Base-by-base conservation (phyloP, 2,888 invertebrate species). In the Drosophila niveifrons region DNA sequence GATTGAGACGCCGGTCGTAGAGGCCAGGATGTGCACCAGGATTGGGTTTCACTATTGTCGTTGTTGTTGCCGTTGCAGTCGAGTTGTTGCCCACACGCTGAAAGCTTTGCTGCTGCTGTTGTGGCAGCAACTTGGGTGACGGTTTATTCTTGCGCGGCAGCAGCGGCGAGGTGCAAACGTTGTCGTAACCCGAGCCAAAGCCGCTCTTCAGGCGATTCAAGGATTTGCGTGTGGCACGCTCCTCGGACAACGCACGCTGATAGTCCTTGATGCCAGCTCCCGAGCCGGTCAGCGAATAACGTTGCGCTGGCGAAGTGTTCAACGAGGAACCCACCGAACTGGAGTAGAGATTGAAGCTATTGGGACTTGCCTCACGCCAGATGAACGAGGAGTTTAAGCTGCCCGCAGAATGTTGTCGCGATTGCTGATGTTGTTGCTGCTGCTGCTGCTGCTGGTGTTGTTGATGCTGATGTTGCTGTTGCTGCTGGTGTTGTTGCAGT, bases 341-440 rank as follows among this genome's bases (percentile, higher is more conserved):
- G 67, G 92, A 92, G 77, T 93, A 93, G 71, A 93, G 75, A 78
- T 92, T 93, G 64, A 93, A 92, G 83, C 91, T 92, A 75, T 93
- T 92, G 46, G 93, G 93, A 80, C 91, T 92, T 13, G 92, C 93
- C 82, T 93, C 93, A 59, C 93, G 92, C 93, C 93, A 93, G 53
- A 93, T 92, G 66, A 90, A 92, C n/a, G 92, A 93, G 29, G 92
- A 92, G 66, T 93, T 93, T 29, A 93, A 76, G 50, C 92, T 93
- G 76, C 87, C 91, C 2, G 91, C 90, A 29, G 92, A 92, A 58
- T 90, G 90, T 72, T 91, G 92, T 0, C 86, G 78, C 3, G 52
- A 50, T 23, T 68, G 58, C 44, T 68, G 66, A 0, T 52, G 66
- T 0, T 36, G 57, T 0, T 72, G 67, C 0, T 55, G 68, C 0